Conservation (phyloP, 2,797 vertebrate genomes). For the Poliocrania exsul region DNA sequence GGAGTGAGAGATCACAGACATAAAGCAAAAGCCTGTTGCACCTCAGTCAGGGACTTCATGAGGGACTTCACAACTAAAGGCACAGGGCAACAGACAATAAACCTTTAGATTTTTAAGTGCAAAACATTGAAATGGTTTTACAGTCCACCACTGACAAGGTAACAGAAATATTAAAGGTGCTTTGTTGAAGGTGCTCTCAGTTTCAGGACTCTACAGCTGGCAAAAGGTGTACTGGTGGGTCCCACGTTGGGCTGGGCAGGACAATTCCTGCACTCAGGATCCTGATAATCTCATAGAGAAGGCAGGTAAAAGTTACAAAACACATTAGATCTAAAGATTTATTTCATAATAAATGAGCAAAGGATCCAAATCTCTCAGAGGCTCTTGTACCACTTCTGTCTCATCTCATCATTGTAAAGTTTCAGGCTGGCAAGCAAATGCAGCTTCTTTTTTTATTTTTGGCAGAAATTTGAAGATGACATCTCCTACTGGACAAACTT, state of each 20-base stretch:
- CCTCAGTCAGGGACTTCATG: not conserved
- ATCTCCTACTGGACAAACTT: slow-evolving; percentile 90
- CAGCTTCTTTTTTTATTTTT: not conserved
- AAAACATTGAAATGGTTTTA: not conserved
- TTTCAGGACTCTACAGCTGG: not conserved
- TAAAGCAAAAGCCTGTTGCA: not conserved
- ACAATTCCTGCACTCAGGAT: not conserved
- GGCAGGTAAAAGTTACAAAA: not conserved
- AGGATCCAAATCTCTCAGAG: not conserved
- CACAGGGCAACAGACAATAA: fast-evolving
- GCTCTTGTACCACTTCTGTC: not conserved
- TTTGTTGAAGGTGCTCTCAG: fast-evolving
- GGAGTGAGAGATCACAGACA: not conserved
- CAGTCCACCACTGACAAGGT: not conserved
- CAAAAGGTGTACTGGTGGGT: not conserved
- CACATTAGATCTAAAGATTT: not conserved
- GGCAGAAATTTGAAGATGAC: slow-evolving; percentile 92
- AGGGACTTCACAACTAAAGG: not conserved
- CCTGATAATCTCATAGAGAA: not conserved
- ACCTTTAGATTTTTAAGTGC: not conserved
- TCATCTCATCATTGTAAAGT: not conserved
- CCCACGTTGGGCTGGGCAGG: not conserved
- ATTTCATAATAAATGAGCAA: not conserved
- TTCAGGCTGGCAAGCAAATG: not conserved
- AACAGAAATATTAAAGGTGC: not conserved